Conservation (phyloP, 2,113 vertebrate species). For the Pelodiscus sinensis region DNA sequence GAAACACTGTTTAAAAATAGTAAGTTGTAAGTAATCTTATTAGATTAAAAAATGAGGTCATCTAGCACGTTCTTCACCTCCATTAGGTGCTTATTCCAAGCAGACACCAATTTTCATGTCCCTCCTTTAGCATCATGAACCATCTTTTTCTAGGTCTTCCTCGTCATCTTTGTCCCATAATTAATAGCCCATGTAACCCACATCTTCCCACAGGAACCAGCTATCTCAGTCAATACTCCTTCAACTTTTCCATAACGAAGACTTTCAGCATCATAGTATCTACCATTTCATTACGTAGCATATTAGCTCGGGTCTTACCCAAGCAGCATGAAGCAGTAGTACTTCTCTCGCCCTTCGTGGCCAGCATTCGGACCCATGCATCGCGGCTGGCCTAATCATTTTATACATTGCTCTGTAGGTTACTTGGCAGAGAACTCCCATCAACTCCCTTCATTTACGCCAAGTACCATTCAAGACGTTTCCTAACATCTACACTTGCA, state of each 20-base stretch:
- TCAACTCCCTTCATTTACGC: not conserved
- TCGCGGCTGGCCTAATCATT: not conserved
- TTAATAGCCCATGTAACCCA: not conserved
- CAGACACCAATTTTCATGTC: not conserved
- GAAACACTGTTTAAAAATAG: not conserved
- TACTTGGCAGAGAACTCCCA: not conserved
- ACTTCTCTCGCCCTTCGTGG: not conserved
- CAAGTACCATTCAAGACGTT: not conserved
- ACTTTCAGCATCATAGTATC: not conserved
- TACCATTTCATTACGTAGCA: not conserved
- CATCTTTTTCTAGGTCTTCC: not conserved
- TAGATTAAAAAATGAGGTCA: conserved; percentile 31
- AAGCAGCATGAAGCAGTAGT: not conserved
- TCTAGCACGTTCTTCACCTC: not conserved
- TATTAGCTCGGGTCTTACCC: not conserved
- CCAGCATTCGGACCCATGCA: not conserved
- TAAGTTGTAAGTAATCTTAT: not conserved
- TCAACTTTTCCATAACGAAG: not conserved
- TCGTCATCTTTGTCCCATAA: not conserved
- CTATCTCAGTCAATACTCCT: not conserved
- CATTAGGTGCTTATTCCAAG: not conserved
- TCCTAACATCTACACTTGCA: not conserved
- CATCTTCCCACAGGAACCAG: not conserved
- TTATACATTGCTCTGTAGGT: not conserved
- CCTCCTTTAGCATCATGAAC: not conserved